Base-by-base conservation (phyloP, 2,113 vertebrate genomes). In the Zosterops hypoxanthus region DNA sequence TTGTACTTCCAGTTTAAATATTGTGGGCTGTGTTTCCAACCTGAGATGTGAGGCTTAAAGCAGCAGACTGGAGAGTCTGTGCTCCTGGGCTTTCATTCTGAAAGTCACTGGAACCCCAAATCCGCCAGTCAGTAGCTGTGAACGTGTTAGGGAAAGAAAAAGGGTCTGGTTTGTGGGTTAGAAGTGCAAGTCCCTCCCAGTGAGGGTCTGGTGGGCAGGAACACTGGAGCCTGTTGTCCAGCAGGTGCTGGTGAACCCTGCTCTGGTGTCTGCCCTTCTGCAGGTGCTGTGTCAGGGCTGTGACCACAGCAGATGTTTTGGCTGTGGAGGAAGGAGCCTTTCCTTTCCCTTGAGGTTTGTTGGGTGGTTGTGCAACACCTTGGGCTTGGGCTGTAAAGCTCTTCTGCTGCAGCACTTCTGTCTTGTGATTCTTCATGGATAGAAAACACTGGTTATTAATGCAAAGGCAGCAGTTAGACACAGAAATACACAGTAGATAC, bases 211-310 rank as follows among this genome's bases (percentile, higher is more conserved):
- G 29, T 50, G 61, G 47, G 53, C 61, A 55, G 65, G 11, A 81
- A 64, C 25, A 2, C 56, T 78, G 56, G 65, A 33, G 33, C 65
- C 65, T 47, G 34, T 34, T 66, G n/a, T 49, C 55, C 55, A 63
- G 39, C 52, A 50, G 42, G 8, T 33, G 47, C 52, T 79, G 79
- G 8, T 59, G 66, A 22, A 25, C 34, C 70, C 79, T 82, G 3
- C 53, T 57, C 14, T 0, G 2, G 34, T 2, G 25, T 24, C 81
- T 86, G 64, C 23, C 46, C 31, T 60, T 44, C 3, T 41, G 52
- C 29, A 9, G 89, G 8, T 34, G 33, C 44, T 0, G 2, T 44
- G 75, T 7, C 0, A 0, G 36, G 24, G 25, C 8, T 36, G 33
- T 53, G 42, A 34, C 60, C 82, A 24, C 56, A 42, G 85, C 44